Percentiles rank a stretch among this genome's conserved stretches.
Evolutionary conservation across 2,113 vertebrate species (phyloP).

Genomic region (Equus quagga): DNA sequence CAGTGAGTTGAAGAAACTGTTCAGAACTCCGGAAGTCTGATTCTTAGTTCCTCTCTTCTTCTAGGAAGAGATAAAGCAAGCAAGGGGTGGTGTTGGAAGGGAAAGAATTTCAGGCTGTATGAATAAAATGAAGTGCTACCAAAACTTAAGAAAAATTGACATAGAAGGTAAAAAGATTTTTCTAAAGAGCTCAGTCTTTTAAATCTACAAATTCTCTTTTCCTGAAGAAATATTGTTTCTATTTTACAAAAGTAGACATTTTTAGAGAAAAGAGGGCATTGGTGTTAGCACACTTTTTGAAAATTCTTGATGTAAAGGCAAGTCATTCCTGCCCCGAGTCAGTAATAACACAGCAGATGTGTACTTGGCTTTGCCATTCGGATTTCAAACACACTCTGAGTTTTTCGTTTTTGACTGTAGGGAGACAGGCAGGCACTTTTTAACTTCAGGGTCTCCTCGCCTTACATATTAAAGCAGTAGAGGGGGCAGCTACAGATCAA

Average conservation of each 20-base stretch:
- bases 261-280: neutral
- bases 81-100: neutral
- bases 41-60: conserved; percentile 7
- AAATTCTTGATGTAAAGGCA: neutral
- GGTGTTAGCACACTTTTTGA: neutral
- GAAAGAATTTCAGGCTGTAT: neutral
- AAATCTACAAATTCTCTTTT: conserved; percentile 13
- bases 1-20: neutral
- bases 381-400: neutral
- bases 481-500: neutral
- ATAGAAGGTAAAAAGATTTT: neutral
- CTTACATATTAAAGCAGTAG: neutral
- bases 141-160: conserved; percentile 35
- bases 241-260: neutral
- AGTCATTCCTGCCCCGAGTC: neutral
- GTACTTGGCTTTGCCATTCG: neutral
- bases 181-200: neutral
- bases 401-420: neutral
- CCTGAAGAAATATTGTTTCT: neutral
- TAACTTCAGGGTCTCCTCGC: neutral
- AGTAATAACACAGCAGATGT: neutral
- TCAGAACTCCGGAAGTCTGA: neutral
- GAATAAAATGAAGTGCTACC: conserved; percentile 9
- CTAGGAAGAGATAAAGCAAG: neutral
- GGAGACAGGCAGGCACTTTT: neutral